Percentiles rank a stretch among this genome's conserved stretches.
Evolutionary conservation across 1,140 invertebrate genomes (phyloP).

Genomic region (Drosophila orosa): DNA sequence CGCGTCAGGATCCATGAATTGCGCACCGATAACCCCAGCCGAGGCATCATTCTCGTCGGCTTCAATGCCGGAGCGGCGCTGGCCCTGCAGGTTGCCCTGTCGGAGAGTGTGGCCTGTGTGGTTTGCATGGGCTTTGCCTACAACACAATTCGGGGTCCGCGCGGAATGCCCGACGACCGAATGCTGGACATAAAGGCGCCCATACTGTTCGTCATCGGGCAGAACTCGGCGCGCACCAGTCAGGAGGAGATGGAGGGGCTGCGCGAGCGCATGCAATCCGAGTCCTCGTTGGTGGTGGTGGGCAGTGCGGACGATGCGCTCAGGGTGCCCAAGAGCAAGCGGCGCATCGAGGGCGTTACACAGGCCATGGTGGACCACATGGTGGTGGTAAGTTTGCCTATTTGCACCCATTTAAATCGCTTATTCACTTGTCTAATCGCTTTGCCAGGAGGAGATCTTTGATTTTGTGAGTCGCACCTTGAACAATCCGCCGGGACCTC

Average conservation of each 20-base stretch:
- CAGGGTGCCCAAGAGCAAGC: conserved; percentile 89
- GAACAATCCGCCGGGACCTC: conserved; percentile 86
- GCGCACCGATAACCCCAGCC: conserved; percentile 88
- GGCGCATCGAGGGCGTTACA: conserved; percentile 90
- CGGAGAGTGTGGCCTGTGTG: conserved; percentile 89
- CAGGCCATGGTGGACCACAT: conserved; percentile 93
- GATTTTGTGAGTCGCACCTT: conserved; percentile 87
- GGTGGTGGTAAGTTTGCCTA: conserved; percentile 86
- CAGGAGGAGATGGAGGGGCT: conserved; percentile 92
- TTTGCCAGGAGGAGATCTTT: conserved; percentile 86
- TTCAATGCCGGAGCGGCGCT: conserved; percentile 91
- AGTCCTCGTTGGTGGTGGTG: conserved; percentile 92
- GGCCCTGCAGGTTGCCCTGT: conserved; percentile 88
- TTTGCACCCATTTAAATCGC: background rate
- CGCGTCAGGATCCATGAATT: conserved; percentile 90
- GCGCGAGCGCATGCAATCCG: conserved; percentile 89
- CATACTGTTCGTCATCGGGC: conserved; percentile 92
- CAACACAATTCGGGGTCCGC: conserved; percentile 89
- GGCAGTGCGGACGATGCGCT: conserved; percentile 92
- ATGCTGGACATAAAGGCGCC: conserved; percentile 90
- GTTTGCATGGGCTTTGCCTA: conserved; percentile 93
- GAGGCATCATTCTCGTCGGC: conserved; percentile 91
- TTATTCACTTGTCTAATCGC: background rate
- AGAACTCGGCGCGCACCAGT: conserved; percentile 87
- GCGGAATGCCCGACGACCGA: conserved; percentile 92